Evolutionary conservation across 2,888 invertebrate species (phyloP).

Genomic region (Orchesella flavescens): DNA sequence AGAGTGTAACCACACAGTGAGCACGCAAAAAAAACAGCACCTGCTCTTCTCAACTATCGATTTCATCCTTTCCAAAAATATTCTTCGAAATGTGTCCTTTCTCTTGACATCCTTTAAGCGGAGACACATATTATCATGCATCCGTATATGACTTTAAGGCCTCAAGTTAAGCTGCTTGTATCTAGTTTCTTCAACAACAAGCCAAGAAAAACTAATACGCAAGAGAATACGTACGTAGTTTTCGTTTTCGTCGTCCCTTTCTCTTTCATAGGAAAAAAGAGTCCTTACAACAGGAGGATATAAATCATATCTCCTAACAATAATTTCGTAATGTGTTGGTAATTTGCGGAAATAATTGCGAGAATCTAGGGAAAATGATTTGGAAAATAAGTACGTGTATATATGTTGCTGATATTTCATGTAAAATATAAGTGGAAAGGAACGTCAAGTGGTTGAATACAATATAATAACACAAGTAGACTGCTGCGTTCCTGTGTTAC

Average conservation of each 20-base stretch:
- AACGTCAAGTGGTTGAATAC: not conserved
- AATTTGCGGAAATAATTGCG: constrained; percentile 48
- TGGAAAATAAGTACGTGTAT: not conserved
- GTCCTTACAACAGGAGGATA: not conserved
- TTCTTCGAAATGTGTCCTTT: too few species aligned
- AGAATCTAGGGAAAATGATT: constrained; percentile 13
- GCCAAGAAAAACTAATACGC: too few species aligned
- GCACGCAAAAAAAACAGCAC: constrained; percentile 7
- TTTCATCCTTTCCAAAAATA: not conserved
- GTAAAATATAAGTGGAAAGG: constrained; percentile 1
- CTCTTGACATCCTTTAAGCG: too few species aligned
- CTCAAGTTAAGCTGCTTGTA: too few species aligned
- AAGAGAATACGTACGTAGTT: not conserved
- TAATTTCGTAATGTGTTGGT: constrained; percentile 28
- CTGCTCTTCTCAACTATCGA: constrained; percentile 16
- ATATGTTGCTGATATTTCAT: not conserved
- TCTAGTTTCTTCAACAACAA: too few species aligned
- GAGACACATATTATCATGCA: too few species aligned
- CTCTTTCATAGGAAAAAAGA: not conserved
- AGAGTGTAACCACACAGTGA: not conserved
- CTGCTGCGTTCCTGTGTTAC: constrained; percentile 19
- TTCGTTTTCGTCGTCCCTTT: not conserved
- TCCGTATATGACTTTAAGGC: too few species aligned
- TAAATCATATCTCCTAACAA: not conserved
- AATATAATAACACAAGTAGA: not conserved